A percentile compares a stretch with the other conserved stretches of the same genome.
These are phyloP conservation scores for Mobula hypostoma DNA, from an alignment of 2,113 vertebrate genomes.

Conservation along the genomic window DNA sequence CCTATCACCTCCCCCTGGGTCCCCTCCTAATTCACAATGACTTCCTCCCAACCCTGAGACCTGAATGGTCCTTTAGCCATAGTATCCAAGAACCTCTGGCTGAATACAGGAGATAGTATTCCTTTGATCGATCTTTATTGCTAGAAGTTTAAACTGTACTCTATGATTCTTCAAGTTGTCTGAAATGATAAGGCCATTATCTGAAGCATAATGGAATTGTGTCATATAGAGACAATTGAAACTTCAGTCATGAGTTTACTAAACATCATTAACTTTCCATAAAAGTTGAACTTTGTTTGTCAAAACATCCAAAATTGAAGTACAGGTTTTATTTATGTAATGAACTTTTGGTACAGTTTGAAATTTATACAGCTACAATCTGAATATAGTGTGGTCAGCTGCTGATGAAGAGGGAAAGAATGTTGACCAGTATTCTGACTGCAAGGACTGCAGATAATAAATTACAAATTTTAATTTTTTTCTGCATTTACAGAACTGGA, in stretches of 20 bases:
- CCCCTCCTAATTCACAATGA: neutral
- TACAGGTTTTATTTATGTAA: neutral
- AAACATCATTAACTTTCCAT: neutral
- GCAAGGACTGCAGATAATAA: neutral
- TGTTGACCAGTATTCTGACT: neutral
- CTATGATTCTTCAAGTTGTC: neutral
- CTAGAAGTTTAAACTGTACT: neutral
- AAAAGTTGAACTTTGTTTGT: neutral
- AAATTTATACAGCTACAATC: neutral
- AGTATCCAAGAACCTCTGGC: neutral
- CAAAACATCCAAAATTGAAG: neutral
- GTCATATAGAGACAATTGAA: neutral
- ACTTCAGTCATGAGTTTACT: neutral
- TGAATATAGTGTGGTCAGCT: neutral
- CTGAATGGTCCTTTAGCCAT: neutral
- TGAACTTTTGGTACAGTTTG: neutral
- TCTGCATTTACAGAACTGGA: constrained; percentile 14
- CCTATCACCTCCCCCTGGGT: too few species aligned
- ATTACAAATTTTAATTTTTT: neutral
- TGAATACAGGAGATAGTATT: neutral
- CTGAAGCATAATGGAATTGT: neutral
- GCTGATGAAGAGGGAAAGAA: neutral
- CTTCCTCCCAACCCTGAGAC: neutral
- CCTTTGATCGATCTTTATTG: neutral
- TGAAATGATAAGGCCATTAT: neutral